Conservation (phyloP, 30 jellyfish, hydroid and myxozoan genomes). For the Aurelia sp. region DNA sequence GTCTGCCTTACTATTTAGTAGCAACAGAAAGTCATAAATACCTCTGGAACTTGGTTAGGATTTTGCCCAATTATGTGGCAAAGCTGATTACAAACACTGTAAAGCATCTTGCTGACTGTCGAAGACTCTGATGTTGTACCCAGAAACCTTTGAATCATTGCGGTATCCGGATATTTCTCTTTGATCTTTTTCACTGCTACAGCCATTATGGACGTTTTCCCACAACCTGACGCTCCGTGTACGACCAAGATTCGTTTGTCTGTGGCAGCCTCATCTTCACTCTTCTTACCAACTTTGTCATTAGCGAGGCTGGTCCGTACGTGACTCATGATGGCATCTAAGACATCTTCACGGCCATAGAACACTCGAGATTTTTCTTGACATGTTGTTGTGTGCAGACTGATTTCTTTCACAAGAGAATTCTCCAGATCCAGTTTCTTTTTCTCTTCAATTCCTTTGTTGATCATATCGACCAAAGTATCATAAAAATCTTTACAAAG, state of each 20-base stretch:
- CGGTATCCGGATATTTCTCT: slow-evolving; percentile 42
- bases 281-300: neutral
- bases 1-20: too few relatives aligned
- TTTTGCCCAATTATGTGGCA: slow-evolving; percentile 19
- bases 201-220: slow-evolving; percentile 90
- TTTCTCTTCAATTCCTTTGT: slow-evolving; percentile 84
- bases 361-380: slow-evolving; percentile 79
- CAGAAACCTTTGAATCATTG: slow-evolving; percentile 68
- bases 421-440: slow-evolving; percentile 56
- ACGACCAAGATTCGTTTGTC: slow-evolving; percentile 57
- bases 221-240: slow-evolving; percentile 92
- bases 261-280: neutral
- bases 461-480: slow-evolving; percentile 70
- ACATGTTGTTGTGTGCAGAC: slow-evolving; percentile 85
- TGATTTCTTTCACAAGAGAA: slow-evolving; percentile 75
- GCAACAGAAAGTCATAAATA: neutral
- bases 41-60: slow-evolving; percentile 42
- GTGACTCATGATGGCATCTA: slow-evolving; percentile 58
- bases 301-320: slow-evolving; percentile 1
- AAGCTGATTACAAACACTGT: slow-evolving; percentile 75
- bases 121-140: slow-evolving; percentile 95
- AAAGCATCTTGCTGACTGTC: slow-evolving; percentile 50
- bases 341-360: slow-evolving; percentile 78
- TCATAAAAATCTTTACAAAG: slow-evolving; percentile 79
- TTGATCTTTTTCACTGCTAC: slow-evolving; percentile 73